phyloP scores from a whole-genome alignment of 2,888 invertebrate species.

The Metellina segmentata region DNA sequence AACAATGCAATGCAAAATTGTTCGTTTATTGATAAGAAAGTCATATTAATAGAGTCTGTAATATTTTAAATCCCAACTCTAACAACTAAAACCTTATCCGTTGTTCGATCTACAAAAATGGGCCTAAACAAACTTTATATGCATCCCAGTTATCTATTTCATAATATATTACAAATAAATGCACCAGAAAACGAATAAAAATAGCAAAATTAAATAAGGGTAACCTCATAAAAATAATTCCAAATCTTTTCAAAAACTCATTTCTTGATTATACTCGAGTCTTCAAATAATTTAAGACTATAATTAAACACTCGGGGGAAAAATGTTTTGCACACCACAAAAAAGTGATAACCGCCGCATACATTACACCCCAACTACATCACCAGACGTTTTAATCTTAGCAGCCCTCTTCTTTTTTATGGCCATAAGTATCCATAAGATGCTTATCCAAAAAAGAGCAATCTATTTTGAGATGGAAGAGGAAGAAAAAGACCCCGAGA shows the following conservation, averaged over 20 bases:
- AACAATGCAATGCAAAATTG: no score
- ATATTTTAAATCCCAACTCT: no score
- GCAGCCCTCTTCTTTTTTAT: background rate
- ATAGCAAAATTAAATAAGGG: background rate
- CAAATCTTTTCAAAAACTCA: background rate
- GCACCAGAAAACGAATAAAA: background rate
- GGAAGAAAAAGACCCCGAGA: background rate
- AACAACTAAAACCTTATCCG: no score
- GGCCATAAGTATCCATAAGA: conserved; percentile 18
- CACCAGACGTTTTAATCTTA: background rate
- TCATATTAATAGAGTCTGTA: no score
- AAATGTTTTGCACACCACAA: background rate
- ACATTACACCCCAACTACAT: background rate
- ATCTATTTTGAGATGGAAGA: background rate
- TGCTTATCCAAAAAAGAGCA: conserved; percentile 17
- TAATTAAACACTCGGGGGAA: background rate
- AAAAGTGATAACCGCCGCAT: background rate
- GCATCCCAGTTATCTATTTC: no score
- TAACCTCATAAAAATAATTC: background rate
- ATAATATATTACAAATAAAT: background rate
- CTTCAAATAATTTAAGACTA: background rate
- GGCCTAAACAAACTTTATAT: no score
- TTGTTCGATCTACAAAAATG: no score
- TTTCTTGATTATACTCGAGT: background rate
- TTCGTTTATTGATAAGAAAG: no score